Evolutionary conservation across 2,888 invertebrate species (phyloP).

Genomic region (Tachina lurida): DNA sequence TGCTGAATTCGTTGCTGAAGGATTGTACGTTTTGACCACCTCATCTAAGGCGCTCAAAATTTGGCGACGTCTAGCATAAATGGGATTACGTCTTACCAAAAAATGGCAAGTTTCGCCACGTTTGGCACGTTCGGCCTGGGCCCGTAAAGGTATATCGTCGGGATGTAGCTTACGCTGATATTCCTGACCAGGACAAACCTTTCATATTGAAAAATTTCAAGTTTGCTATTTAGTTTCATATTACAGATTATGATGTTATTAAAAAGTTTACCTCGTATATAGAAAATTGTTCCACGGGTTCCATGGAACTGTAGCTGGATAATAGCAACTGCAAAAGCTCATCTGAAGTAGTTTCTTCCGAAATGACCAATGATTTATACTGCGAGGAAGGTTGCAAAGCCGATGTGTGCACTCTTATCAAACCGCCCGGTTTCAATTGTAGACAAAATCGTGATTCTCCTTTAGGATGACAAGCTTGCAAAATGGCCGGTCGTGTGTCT

Average conservation of each 20-base stretch:
- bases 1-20: neutral
- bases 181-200: constrained; percentile 90
- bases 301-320: constrained; percentile 92
- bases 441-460: constrained; percentile 96
- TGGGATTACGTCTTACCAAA: constrained; percentile 91
- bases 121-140: constrained; percentile 89
- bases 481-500: constrained; percentile 93
- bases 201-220: constrained; percentile 70
- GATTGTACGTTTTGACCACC: constrained; percentile 58
- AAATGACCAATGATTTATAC: constrained; percentile 95
- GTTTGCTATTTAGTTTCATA: neutral
- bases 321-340: constrained; percentile 92
- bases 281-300: constrained; percentile 93
- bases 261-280: constrained; percentile 89
- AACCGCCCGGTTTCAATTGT: constrained; percentile 93
- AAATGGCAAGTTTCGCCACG: constrained; percentile 89
- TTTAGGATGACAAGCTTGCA: constrained; percentile 96
- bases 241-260: neutral
- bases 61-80: constrained; percentile 85
- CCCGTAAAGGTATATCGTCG: constrained; percentile 91
- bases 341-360: constrained; percentile 94
- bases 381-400: constrained; percentile 95
- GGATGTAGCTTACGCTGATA: constrained; percentile 94
- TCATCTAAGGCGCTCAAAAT: constrained; percentile 80
- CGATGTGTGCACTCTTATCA: constrained; percentile 96